Evolutionary conservation across 2,797 vertebrate species (phyloP).

Genomic region (Liparis tanakae): DNA sequence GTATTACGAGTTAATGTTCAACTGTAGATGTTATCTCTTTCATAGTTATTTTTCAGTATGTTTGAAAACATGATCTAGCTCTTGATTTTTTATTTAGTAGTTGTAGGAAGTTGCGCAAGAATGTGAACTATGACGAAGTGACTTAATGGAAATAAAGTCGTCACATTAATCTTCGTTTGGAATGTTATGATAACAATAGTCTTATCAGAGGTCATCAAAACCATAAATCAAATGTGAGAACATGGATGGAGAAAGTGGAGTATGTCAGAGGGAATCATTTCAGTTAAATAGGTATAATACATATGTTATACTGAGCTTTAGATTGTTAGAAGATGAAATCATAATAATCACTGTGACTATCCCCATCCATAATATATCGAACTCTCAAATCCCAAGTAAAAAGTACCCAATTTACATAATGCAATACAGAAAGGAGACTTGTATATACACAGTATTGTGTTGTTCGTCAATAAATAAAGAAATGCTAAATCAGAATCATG

Average conservation of each 20-base stretch:
- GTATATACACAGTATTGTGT: neutral
- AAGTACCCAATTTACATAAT: neutral
- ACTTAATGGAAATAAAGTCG: slow-evolving; percentile 29
- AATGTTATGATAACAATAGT: slow-evolving; percentile 35
- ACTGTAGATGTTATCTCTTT: neutral
- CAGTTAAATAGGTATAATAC: neutral
- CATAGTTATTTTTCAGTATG: neutral
- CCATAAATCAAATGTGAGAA: slow-evolving; percentile 44
- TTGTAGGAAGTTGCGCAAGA: slow-evolving; percentile 28
- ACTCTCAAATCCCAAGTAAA: neutral
- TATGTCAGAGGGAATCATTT: slow-evolving; percentile 15
- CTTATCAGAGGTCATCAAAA: slow-evolving; percentile 47
- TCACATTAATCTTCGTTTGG: slow-evolving; percentile 48
- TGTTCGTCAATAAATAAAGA: neutral
- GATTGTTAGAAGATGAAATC: neutral
- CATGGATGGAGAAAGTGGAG: slow-evolving; percentile 6
- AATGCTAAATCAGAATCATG: neutral
- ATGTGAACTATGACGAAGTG: slow-evolving; percentile 47
- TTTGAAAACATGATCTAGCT: neutral
- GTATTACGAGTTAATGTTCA: neutral
- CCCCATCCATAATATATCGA: neutral
- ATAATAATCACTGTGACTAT: neutral
- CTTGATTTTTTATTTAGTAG: neutral
- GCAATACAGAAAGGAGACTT: neutral
- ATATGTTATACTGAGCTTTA: neutral